Evolutionary conservation across 2,888 invertebrate species (phyloP), one percentile per base, ranked within the genome.

Genomic region (Acleris emargana): DNA sequence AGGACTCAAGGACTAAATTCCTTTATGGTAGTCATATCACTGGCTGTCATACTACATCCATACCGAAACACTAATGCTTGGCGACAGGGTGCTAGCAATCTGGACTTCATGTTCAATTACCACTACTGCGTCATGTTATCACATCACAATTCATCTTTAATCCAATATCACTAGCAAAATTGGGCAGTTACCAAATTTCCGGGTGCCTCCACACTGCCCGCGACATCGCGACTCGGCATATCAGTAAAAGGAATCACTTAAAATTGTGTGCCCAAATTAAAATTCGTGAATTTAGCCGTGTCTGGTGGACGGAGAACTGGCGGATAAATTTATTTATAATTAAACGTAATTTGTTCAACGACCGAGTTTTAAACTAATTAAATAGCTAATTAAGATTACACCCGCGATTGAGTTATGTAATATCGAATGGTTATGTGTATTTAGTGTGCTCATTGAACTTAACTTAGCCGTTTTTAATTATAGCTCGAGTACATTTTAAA

Each of bases 251-350:
- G 80, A 83, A 87, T 86, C 85, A 79, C 76, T 81, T 80, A 81
- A 82, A 83, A 81, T 81, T 79, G 81, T 80, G 81, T 71, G 75
- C 71, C 79, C 86, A 86, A 89, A 90, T 89, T 89, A 89, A 89
- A 89, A 89, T 89, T 84, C 81, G 86, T 82, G 83, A 87, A 85
- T 84, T 84, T 78, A 81, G 84, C 84, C 81, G 76, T 77, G 81
- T 78, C 76, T 71, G 68, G 69, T 72, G 73, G 69, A 73, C 75
- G 72, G 73, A 69, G 74, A 74, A 68, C 77, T 78, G 71, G 71
- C 76, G 73, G 78, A 80, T 83, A 82, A 77, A 82, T 81, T 81
- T 81, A 77, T 73, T 70, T 63, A 73, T 81, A 85, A 86, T 86
- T 84, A 83, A 82, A 78, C 74, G 74, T 81, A 82, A 85, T 84